phyloP scores from a whole-genome alignment of 2,113 vertebrate genomes.

The Scomber colias region DNA sequence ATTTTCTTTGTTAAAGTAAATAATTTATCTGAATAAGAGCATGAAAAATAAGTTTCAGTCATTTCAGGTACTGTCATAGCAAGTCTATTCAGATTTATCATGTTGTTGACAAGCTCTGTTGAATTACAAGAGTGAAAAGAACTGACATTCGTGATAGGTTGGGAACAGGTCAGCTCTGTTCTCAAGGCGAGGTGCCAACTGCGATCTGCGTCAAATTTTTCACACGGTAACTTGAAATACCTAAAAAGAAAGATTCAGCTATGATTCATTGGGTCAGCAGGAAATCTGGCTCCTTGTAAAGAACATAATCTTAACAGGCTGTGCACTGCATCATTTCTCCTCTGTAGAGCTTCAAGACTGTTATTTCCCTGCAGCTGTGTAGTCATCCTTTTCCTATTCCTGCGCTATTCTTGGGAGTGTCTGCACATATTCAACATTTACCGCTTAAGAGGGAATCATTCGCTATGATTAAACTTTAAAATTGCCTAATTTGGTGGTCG shows the following conservation, averaged over 20 bases:
- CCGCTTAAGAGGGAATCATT: neutral
- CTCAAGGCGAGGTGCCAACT: slow-evolving; percentile 26
- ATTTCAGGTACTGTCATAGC: neutral
- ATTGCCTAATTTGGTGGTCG: too few species aligned
- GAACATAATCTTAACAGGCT: neutral
- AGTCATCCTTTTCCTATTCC: neutral
- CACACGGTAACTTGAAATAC: slow-evolving; percentile 9
- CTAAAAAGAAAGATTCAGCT: slow-evolving; percentile 20
- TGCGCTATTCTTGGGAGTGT: neutral
- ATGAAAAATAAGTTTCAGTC: slow-evolving; percentile 1
- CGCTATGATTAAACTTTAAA: neutral
- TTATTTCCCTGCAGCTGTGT: neutral
- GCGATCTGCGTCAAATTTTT: slow-evolving; percentile 44
- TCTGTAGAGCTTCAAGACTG: neutral
- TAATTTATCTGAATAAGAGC: neutral
- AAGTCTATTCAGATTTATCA: neutral
- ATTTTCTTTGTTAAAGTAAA: neutral
- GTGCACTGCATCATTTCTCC: neutral
- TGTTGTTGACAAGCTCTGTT: neutral
- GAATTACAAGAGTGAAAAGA: neutral
- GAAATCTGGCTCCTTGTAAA: slow-evolving; percentile 1
- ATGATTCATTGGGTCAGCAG: slow-evolving; percentile 28
- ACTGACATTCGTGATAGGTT: slow-evolving; percentile 29
- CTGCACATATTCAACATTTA: neutral
- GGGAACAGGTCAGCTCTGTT: slow-evolving; percentile 22